A percentile compares a stretch with the other conserved stretches of the same genome.
These are phyloP conservation scores for Melieria picta DNA, from an alignment of 2,888 invertebrate genomes.

Conservation along the genomic window DNA sequence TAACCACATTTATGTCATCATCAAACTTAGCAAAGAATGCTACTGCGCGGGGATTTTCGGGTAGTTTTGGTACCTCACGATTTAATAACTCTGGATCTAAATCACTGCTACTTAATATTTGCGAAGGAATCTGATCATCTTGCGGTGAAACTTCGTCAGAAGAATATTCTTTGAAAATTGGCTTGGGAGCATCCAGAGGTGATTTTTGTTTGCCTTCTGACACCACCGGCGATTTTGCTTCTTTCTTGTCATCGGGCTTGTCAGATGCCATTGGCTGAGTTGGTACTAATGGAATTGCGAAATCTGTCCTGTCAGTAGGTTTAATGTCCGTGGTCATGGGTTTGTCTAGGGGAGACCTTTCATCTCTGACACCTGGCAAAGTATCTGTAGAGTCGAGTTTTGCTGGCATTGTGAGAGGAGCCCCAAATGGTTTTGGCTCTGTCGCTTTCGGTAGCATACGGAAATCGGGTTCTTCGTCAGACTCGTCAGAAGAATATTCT, in stretches of 20 bases:
- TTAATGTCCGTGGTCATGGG: neutral
- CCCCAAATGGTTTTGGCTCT: neutral
- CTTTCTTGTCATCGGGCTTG: neutral
- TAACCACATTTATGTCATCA: conserved; percentile 23
- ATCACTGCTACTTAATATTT: too few relatives aligned
- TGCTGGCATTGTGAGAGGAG: neutral
- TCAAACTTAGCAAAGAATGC: conserved; percentile 56
- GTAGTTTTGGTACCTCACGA: neutral
- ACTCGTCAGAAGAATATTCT: conserved; percentile 11
- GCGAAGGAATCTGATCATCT: neutral
- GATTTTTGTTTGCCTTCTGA: neutral
- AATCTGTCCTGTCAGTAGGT: neutral
- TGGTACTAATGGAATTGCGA: too few relatives aligned
- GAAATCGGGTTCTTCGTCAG: neutral
- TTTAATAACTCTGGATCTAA: too few relatives aligned
- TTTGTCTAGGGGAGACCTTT: too few relatives aligned
- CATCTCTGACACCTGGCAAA: neutral
- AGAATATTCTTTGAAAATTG: neutral
- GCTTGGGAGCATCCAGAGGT: neutral
- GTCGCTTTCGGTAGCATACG: too few relatives aligned
- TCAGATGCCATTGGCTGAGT: neutral
- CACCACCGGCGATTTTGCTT: conserved; percentile 4
- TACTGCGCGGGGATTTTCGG: conserved; percentile 36
- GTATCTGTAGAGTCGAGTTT: neutral
- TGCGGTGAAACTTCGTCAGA: neutral